Percentiles rank a stretch among this genome's conserved stretches.
Evolutionary conservation across 1,140 invertebrate genomes (phyloP).

Genomic region (Spodoptera frugiperda): DNA sequence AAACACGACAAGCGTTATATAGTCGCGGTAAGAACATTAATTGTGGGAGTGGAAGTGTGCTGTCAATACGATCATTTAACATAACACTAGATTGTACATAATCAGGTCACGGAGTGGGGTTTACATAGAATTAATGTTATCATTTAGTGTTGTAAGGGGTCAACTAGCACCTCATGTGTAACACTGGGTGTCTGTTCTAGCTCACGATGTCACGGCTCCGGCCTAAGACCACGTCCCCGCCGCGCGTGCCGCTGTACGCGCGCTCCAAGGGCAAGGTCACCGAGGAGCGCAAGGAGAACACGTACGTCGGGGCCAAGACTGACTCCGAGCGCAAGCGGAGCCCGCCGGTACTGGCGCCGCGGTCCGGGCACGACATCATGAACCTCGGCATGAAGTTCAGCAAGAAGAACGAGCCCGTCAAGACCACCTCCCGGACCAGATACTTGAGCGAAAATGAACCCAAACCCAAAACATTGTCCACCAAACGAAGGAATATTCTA

Average conservation of each 20-base stretch:
- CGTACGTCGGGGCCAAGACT: slow-evolving; percentile 72
- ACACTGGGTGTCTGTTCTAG: slow-evolving; percentile 60
- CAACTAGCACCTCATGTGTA: background rate
- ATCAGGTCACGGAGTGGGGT: background rate
- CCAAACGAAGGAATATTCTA: slow-evolving; percentile 74
- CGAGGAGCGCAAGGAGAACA: slow-evolving; percentile 81
- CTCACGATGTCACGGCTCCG: slow-evolving; percentile 77
- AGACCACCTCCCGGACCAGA: slow-evolving; percentile 65
- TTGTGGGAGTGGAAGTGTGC: slow-evolving; percentile 28
- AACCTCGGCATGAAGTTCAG: slow-evolving; percentile 71
- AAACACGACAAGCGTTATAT: slow-evolving; percentile 29
- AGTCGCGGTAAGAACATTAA: slow-evolving; percentile 23
- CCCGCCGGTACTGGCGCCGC: slow-evolving; percentile 68
- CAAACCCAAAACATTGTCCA: slow-evolving; percentile 72
- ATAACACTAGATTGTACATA: slow-evolving; percentile 20
- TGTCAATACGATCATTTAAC: slow-evolving; percentile 27
- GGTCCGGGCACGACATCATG: slow-evolving; percentile 72
- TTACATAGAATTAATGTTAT: background rate
- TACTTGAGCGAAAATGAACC: slow-evolving; percentile 75
- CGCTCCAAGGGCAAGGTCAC: slow-evolving; percentile 76
- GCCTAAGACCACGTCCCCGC: slow-evolving; percentile 75
- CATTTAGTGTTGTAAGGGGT: slow-evolving; percentile 3
- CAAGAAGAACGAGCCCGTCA: slow-evolving; percentile 74
- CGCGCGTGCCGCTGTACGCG: slow-evolving; percentile 71
- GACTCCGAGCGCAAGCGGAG: slow-evolving; percentile 70